These are phyloP conservation scores for Bradysia coprophila DNA, from an alignment of 1,140 invertebrate genomes.

Conservation along the genomic window DNA sequence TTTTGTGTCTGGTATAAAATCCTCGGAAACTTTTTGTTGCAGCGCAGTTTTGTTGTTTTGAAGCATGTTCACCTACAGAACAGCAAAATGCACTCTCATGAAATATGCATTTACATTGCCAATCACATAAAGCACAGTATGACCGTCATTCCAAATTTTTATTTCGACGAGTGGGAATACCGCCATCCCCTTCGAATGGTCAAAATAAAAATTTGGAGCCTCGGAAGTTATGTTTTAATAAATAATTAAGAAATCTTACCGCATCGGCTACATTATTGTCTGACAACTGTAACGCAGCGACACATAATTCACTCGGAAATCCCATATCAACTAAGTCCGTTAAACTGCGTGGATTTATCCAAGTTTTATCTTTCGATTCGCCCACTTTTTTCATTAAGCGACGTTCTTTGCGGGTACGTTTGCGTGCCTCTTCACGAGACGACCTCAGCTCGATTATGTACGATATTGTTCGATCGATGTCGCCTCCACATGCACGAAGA, in stretches of 20 bases:
- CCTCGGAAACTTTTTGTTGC: conserved; percentile 1
- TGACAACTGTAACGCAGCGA: conserved; percentile 34
- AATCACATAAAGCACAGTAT: too few relatives aligned
- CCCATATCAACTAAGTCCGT: conserved; percentile 46
- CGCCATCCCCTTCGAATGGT: too few relatives aligned
- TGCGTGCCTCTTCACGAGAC: conserved; percentile 28
- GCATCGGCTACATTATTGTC: conserved; percentile 48
- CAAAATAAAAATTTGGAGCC: too few relatives aligned
- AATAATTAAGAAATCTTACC: too few relatives aligned
- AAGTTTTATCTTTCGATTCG: conserved; percentile 8
- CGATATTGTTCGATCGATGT: conserved; percentile 37
- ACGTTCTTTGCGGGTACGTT: conserved; percentile 29
- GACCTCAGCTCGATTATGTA: conserved; percentile 36
- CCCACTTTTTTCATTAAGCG: conserved; percentile 23
- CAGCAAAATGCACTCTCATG: too few relatives aligned
- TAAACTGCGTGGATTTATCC: conserved; percentile 23
- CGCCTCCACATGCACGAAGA: conserved; percentile 36
- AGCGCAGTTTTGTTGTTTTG: conserved; percentile 6
- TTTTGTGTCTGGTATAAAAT: conserved; percentile 13
- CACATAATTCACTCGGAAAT: conserved; percentile 31
- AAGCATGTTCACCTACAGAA: conserved; percentile 19
- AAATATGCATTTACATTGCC: too few relatives aligned
- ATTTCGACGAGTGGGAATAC: too few relatives aligned
- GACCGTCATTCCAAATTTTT: too few relatives aligned
- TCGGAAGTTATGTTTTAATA: too few relatives aligned